phyloP scores from a whole-genome alignment of 2,113 vertebrate species.

The Oxyruncus cristatus region DNA sequence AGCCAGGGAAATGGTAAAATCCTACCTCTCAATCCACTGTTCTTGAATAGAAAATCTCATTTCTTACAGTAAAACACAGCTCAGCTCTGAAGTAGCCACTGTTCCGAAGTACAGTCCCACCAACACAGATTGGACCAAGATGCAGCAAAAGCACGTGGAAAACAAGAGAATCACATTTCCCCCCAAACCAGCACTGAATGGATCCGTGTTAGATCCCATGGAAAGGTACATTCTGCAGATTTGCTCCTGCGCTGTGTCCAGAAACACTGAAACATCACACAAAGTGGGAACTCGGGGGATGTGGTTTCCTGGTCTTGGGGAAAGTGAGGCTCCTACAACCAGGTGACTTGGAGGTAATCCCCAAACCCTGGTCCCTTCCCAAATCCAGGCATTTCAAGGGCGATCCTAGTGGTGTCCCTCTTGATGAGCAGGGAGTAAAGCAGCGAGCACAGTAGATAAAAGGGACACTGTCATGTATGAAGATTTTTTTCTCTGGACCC shows the following conservation, averaged over 20 bases:
- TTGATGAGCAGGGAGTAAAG: background rate
- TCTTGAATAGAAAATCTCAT: background rate
- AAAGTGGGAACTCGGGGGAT: background rate
- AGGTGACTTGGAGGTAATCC: background rate
- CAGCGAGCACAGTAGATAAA: background rate
- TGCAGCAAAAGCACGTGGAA: background rate
- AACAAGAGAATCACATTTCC: accelerated
- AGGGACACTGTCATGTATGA: background rate
- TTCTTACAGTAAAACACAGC: background rate
- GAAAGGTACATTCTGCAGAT: background rate
- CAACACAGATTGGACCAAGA: background rate
- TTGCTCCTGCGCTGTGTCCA: background rate
- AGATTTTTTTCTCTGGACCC: background rate
- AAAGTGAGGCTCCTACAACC: background rate
- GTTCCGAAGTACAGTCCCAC: background rate
- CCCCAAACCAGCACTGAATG: background rate
- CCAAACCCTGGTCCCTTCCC: background rate
- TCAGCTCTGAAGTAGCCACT: background rate
- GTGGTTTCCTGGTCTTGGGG: background rate
- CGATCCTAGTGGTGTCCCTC: background rate
- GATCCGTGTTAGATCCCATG: too few relatives aligned
- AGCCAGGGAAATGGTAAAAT: background rate
- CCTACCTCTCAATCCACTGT: background rate
- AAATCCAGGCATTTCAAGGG: background rate
- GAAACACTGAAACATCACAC: background rate